Evolutionary conservation across 2,888 invertebrate species (phyloP).

Genomic region (Lamellibrachia satsuma): DNA sequence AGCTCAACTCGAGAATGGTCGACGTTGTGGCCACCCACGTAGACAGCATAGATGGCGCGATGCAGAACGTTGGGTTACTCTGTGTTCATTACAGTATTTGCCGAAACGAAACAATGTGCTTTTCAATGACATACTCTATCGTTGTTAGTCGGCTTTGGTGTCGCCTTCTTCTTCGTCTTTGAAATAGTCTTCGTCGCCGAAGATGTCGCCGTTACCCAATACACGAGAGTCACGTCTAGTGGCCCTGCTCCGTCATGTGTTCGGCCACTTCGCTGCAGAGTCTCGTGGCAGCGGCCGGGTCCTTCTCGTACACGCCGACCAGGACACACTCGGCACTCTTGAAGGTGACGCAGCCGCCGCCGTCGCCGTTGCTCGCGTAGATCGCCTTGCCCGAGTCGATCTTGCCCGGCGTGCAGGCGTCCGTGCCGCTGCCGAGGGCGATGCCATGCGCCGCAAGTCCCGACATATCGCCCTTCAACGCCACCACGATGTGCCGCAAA

Average conservation of each 20-base stretch:
- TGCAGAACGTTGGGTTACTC: too few relatives aligned
- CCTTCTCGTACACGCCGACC: slow-evolving; percentile 27
- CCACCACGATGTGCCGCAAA: slow-evolving; percentile 28
- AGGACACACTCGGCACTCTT: slow-evolving; percentile 32
- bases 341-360: slow-evolving; percentile 32
- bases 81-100: too few relatives aligned
- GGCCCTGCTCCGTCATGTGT: slow-evolving; percentile 32
- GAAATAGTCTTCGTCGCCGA: background rate
- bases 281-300: slow-evolving; percentile 29
- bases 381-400: slow-evolving; percentile 32
- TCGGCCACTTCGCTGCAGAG: slow-evolving; percentile 32
- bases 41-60: background rate
- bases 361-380: slow-evolving; percentile 30
- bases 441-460: slow-evolving; percentile 30
- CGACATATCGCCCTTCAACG: slow-evolving; percentile 31
- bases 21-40: background rate
- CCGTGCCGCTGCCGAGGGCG: slow-evolving; percentile 24
- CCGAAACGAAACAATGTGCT: too few relatives aligned
- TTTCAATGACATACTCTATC: too few relatives aligned
- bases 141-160: too few relatives aligned
- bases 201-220: background rate
- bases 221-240: background rate
- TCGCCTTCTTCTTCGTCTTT: too few relatives aligned
- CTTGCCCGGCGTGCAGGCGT: slow-evolving; percentile 32
- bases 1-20: background rate